These are phyloP conservation scores for Pollenia griseotomentosa DNA, from an alignment of 2,888 invertebrate species.

Conservation along the genomic window DNA sequence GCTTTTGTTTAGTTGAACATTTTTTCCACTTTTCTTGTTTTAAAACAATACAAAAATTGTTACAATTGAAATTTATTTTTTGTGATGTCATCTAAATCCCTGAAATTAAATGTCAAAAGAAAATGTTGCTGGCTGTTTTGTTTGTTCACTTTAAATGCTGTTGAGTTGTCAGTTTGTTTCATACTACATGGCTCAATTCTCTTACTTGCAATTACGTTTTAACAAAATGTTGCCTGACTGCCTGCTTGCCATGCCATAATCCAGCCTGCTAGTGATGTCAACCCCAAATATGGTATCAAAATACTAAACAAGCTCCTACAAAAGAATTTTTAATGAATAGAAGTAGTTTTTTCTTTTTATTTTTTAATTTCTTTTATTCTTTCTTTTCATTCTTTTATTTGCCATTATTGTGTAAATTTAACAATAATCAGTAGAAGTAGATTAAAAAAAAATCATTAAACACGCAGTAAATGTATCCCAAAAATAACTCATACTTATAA, in stretches of 20 bases:
- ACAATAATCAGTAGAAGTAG: constrained; percentile 54
- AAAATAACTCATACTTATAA: constrained; percentile 15
- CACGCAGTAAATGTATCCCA: constrained; percentile 43
- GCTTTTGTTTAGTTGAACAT: constrained; percentile 45
- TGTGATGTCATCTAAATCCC: constrained; percentile 73
- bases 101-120: constrained; percentile 74
- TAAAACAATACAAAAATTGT: constrained; percentile 66
- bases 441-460: constrained; percentile 10
- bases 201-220: constrained; percentile 27
- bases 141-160: not conserved
- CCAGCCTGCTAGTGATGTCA: constrained; percentile 24
- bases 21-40: constrained; percentile 40
- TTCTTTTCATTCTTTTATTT: constrained; percentile 37
- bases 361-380: not conserved
- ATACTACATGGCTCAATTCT: constrained; percentile 11
- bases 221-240: constrained; percentile 43
- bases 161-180: constrained; percentile 32
- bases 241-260: no score
- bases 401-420: constrained; percentile 62
- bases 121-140: constrained; percentile 53
- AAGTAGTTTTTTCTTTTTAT: constrained; percentile 5
- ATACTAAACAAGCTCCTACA: constrained; percentile 46
- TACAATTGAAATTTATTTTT: constrained; percentile 66
- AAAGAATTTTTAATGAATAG: constrained; percentile 69
- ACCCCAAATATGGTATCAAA: constrained; percentile 44